These are phyloP conservation scores for Autographa gamma DNA, from an alignment of 2,888 invertebrate genomes.

Conservation along the genomic window DNA sequence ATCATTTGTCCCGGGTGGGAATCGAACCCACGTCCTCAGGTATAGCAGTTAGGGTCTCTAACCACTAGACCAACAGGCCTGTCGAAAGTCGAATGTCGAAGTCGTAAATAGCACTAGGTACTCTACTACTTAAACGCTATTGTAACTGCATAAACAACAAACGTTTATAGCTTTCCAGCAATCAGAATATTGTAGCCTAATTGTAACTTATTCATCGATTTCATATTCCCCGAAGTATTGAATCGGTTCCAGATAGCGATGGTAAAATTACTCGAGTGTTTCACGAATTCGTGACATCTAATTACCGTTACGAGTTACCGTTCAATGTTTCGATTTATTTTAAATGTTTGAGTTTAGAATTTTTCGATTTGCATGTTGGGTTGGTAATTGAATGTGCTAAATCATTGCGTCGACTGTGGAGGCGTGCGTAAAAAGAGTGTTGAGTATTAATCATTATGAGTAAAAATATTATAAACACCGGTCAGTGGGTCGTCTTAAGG, in stretches of 20 bases:
- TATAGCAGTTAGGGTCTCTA: too few relatives aligned
- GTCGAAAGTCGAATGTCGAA: too few relatives aligned
- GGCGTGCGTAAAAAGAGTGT: too few relatives aligned
- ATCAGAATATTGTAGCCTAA: neutral
- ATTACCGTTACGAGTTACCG: constrained; percentile 8
- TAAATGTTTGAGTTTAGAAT: neutral
- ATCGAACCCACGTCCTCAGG: too few relatives aligned
- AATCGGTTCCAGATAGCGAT: constrained; percentile 21
- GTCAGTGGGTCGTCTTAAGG: too few relatives aligned
- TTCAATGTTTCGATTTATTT: neutral
- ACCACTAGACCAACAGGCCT: too few relatives aligned
- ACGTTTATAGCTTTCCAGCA: constrained; percentile 1
- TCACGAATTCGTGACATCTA: constrained; percentile 5
- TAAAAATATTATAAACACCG: too few relatives aligned
- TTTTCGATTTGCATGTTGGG: neutral
- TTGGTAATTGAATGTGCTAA: neutral
- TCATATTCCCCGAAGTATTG: neutral
- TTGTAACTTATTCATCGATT: constrained; percentile 14
- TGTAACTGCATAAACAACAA: too few relatives aligned
- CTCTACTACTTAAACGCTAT: too few relatives aligned
- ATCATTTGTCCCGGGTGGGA: too few relatives aligned
- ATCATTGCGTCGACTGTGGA: neutral
- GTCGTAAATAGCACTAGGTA: too few relatives aligned
- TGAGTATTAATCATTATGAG: too few relatives aligned
- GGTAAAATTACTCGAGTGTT: constrained; percentile 1